Percentiles rank a stretch among this genome's conserved stretches.
phyloP scores from a whole-genome alignment of 2,888 invertebrate species.

The Sisyra nigra region DNA sequence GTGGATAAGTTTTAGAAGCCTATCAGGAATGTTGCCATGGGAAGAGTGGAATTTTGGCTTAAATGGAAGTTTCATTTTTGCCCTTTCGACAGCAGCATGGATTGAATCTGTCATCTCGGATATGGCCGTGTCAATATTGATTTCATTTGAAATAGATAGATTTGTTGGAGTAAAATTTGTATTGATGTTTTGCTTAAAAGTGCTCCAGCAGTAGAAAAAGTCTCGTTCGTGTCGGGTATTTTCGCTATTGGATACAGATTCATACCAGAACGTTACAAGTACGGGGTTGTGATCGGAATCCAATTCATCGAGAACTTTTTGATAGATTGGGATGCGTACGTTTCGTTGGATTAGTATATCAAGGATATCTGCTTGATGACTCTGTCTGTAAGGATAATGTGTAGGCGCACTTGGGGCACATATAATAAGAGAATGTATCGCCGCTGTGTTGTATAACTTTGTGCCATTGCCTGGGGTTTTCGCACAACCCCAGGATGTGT shows the following conservation, averaged over 20 bases:
- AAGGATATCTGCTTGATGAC: not conserved
- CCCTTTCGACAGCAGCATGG: not conserved
- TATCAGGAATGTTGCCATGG: slow-evolving; percentile 1
- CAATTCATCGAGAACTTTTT: not conserved
- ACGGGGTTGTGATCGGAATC: slow-evolving; percentile 4
- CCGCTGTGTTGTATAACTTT: not conserved
- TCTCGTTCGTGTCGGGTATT: no score
- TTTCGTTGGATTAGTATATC: not conserved
- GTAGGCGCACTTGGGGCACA: not conserved
- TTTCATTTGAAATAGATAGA: not conserved
- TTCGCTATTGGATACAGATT: no score
- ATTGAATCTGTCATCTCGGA: slow-evolving; percentile 1
- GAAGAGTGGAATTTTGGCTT: not conserved
- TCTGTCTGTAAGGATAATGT: not conserved
- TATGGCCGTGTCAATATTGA: slow-evolving; percentile 2
- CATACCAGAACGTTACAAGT: no score
- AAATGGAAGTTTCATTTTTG: not conserved
- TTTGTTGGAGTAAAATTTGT: not conserved
- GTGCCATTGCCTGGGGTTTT: not conserved
- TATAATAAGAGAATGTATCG: not conserved
- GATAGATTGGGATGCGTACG: not conserved
- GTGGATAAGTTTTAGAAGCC: slow-evolving; percentile 9
- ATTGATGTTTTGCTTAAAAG: not conserved
- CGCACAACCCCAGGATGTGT: not conserved
- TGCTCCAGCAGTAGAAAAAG: no score